Percentiles rank a stretch among this genome's conserved stretches.
These are phyloP conservation scores for Epizoanthus ramosus DNA, from an alignment of 92 coral and sea anemone species.

Conservation along the genomic window DNA sequence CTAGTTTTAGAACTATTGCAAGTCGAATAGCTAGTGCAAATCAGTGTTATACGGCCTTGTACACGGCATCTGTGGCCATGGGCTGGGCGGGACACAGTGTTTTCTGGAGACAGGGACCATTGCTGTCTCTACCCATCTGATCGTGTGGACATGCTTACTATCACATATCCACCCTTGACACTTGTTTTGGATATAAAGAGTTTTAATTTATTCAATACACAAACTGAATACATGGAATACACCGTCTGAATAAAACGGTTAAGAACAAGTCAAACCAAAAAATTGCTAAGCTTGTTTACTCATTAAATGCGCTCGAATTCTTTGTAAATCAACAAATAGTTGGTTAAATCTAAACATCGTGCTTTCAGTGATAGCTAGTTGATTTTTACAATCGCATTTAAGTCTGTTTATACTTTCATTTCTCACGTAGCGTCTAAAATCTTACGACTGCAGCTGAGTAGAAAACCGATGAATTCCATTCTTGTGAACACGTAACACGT, in stretches of 20 bases:
- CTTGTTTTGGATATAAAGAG: slow-evolving; percentile 51
- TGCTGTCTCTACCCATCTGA: slow-evolving; percentile 21
- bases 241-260: not conserved
- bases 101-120: slow-evolving; percentile 2
- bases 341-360: not conserved
- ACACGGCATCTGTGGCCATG: not conserved
- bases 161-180: slow-evolving; percentile 65
- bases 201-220: slow-evolving; percentile 24
- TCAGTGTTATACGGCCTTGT: not conserved
- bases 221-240: slow-evolving; percentile 24
- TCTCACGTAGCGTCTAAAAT: slow-evolving; percentile 26
- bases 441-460: slow-evolving; percentile 25
- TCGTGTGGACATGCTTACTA: slow-evolving; percentile 22
- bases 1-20: not conserved
- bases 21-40: not conserved
- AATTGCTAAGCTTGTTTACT: not conserved
- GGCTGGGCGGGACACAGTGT: not conserved
- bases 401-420: slow-evolving; percentile 11
- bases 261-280: not conserved
- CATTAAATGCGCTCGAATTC: not conserved
- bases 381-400: not conserved
- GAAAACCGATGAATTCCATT: slow-evolving; percentile 6
- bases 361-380: not conserved
- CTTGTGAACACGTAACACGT: slow-evolving; percentile 28
- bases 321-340: not conserved